Evolutionary conservation across 2,113 vertebrate species (phyloP), one percentile per base, ranked within the genome.

Genomic region (Atlantisia rogersi): DNA sequence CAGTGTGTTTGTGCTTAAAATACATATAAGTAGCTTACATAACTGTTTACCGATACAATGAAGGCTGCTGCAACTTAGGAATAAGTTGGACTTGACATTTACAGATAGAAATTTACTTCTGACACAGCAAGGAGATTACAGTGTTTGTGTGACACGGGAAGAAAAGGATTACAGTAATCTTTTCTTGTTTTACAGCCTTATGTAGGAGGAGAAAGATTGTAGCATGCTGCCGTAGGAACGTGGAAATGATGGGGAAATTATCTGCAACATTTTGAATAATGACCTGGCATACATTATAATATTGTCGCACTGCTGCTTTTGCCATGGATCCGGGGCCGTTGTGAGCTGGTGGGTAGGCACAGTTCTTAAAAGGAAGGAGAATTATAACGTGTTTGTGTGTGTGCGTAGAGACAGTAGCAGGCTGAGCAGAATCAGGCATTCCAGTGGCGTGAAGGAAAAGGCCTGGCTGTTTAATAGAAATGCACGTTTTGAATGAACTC

Each of bases 121-220:
- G 93, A 90, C 78, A 52, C 46, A 79, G 86, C 37, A 55, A 88
- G 67, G 85, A 95, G 81, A 96, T 97, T 93, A 82, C 19, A 70
- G n/a, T 53, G 62, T 73, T 91, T 53, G 67, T 88, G 56, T 94
- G 86, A 79, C 83, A 70, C 3, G 35, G 71, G 83, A 94, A 88
- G 62, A 92, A 94, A 86, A 91, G 76, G 83, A 94, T 97, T 96
- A 84, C 42, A 39, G 53, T 92, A 86, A 91, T 97, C 68, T 95
- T 90, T 77, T 55, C 86, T 94, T 94, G 81, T 73, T 94, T 88
- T 94, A 82, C 59, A 77, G 78, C n/a, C 77, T 88, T 79, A 32
- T 69, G 78, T 93, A 62, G 92, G 94, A 96, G 92, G 85, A 75
- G 70, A 93, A 90, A 87, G 78, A 86, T 64, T 84, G 69, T 26